Conservation (phyloP, 2,113 vertebrate species). For the Notarius quadriscutis region DNA sequence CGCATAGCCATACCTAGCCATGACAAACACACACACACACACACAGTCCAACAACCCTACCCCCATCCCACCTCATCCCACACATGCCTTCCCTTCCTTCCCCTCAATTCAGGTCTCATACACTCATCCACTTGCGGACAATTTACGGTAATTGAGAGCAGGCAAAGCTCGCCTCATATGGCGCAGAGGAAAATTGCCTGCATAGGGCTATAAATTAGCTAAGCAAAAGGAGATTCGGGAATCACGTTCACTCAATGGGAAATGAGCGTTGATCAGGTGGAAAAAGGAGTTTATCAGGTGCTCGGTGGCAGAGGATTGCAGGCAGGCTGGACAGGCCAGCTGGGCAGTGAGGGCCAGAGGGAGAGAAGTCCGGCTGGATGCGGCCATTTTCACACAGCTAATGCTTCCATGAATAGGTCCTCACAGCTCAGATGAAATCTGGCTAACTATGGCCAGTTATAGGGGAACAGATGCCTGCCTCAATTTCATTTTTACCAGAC, state of each 20-base stretch:
- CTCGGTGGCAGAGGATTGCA: conserved; percentile 10
- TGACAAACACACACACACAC: conserved; percentile 14
- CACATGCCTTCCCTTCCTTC: conserved; percentile 16
- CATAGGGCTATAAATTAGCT: conserved; percentile 60
- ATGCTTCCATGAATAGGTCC: conserved; percentile 44
- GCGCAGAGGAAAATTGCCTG: conserved; percentile 54
- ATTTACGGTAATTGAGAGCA: conserved; percentile 61
- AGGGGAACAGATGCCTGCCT: conserved; percentile 63
- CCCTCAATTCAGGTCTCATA: conserved; percentile 46
- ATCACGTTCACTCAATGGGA: conserved; percentile 51
- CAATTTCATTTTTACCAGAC: conserved; percentile 54
- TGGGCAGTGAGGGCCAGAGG: conserved; percentile 32
- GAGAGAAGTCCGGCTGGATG: conserved; percentile 42
- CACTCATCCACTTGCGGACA: conserved; percentile 51
- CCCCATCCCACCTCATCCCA: conserved; percentile 17
- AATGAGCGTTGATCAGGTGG: conserved; percentile 56
- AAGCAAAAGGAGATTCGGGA: conserved; percentile 54
- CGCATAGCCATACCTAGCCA: conserved; percentile 24
- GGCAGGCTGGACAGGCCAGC: conserved; percentile 41
- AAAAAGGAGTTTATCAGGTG: conserved; percentile 37
- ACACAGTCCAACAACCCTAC: conserved; percentile 5
- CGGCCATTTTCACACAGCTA: conserved; percentile 47
- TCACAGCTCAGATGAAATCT: conserved; percentile 37
- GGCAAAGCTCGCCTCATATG: conserved; percentile 55
- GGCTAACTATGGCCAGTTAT: conserved; percentile 53